Percentiles rank a stretch among this genome's conserved stretches.
phyloP scores from a whole-genome alignment of 2,797 vertebrate species.

The Graptemys geographica region DNA sequence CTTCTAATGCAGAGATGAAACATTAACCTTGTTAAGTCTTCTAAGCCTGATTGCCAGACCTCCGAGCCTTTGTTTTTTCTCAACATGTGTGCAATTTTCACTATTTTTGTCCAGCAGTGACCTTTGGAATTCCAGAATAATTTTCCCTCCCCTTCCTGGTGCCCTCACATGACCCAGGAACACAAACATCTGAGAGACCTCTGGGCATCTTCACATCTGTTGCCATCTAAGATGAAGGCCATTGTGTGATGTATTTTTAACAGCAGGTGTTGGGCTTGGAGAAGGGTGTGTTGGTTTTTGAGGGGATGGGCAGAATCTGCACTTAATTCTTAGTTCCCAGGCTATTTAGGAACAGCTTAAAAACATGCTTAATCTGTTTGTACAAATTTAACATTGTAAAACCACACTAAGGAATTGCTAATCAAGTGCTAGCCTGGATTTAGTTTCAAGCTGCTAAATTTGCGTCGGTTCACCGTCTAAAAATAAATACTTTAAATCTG shows the following conservation, averaged over 20 bases:
- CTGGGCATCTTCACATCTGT: conserved; percentile 86
- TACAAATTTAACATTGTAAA: conserved; percentile 75
- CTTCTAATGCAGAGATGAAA: conserved; percentile 66
- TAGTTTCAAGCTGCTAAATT: conserved; percentile 55
- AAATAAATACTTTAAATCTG: conserved; percentile 48
- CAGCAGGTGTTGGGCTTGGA: conserved; percentile 83
- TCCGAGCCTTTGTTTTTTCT: conserved; percentile 84
- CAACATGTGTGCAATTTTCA: conserved; percentile 91
- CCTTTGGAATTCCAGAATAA: conserved; percentile 87
- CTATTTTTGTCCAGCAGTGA: conserved; percentile 84
- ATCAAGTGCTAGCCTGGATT: conserved; percentile 63
- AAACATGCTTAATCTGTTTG: conserved; percentile 80
- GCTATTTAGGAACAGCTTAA: conserved; percentile 80
- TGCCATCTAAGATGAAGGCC: conserved; percentile 80
- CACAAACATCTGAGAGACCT: conserved; percentile 86
- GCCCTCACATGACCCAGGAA: conserved; percentile 84
- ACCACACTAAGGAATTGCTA: conserved; percentile 75
- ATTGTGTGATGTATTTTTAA: conserved; percentile 82
- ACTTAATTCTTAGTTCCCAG: conserved; percentile 81
- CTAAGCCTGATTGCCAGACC: conserved; percentile 76
- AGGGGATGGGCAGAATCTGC: conserved; percentile 75
- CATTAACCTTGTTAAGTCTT: conserved; percentile 59
- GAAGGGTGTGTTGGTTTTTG: conserved; percentile 75
- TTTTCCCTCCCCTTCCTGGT: conserved; percentile 84
- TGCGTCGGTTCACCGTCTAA: conserved; percentile 54